Percentiles rank a stretch among this genome's conserved stretches.
These are phyloP conservation scores for Dolomedes plantarius DNA, from an alignment of 2,888 invertebrate genomes.

Conservation along the genomic window DNA sequence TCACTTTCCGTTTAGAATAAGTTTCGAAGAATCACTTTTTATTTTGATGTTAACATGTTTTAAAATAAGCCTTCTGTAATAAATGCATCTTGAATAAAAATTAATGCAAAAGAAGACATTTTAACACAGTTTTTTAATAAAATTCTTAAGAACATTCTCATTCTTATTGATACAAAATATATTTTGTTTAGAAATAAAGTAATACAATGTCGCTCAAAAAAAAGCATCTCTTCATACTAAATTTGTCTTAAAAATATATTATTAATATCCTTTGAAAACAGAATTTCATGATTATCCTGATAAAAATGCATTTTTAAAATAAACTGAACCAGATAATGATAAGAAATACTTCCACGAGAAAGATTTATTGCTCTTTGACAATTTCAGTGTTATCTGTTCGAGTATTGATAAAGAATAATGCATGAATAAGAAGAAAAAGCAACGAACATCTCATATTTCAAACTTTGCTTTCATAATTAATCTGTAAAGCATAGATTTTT, in stretches of 20 bases:
- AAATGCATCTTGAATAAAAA: too few relatives aligned
- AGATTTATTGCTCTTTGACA: slow-evolving; percentile 11
- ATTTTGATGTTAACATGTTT: too few relatives aligned
- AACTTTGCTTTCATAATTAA: not conserved
- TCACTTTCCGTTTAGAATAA: too few relatives aligned
- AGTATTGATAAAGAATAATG: slow-evolving; percentile 8
- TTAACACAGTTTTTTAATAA: too few relatives aligned
- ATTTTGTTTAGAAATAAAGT: too few relatives aligned
- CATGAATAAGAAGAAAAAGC: not conserved
- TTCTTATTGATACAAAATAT: too few relatives aligned
- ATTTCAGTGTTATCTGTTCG: not conserved
- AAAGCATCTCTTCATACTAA: not conserved
- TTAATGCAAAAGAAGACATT: too few relatives aligned
- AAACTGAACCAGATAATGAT: not conserved
- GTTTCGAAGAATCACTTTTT: too few relatives aligned
- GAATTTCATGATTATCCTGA: not conserved
- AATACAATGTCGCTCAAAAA: not conserved
- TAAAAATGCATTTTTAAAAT: not conserved
- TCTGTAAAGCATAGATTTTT: not conserved
- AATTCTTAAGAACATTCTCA: too few relatives aligned
- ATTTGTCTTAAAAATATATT: not conserved
- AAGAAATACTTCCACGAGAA: not conserved
- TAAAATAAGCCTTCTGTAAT: too few relatives aligned
- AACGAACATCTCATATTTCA: not conserved
- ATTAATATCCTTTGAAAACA: not conserved